A percentile compares a stretch with the other conserved stretches of the same genome.
These are phyloP conservation scores for Deroplatys truncata DNA, from an alignment of 2,888 invertebrate species.

Conservation along the genomic window DNA sequence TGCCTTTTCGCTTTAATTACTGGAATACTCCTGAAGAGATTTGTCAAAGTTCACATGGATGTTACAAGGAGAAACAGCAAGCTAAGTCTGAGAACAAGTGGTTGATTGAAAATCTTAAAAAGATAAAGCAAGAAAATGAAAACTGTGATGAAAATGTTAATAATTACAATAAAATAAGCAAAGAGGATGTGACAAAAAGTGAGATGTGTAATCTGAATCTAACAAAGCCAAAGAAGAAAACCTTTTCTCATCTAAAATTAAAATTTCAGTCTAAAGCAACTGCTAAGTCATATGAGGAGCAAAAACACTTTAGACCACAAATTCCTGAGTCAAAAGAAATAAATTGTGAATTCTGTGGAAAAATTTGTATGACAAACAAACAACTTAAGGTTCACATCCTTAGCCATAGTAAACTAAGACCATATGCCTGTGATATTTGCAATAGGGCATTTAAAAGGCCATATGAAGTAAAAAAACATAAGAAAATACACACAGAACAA, in stretches of 20 bases:
- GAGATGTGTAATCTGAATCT: not conserved
- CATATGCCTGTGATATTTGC: conserved; percentile 27
- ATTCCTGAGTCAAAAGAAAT: conserved; percentile 35
- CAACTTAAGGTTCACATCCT: conserved; percentile 38
- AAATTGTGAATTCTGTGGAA: conserved; percentile 36
- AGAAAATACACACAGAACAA: conserved; percentile 38
- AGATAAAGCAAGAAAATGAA: not conserved
- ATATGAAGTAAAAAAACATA: conserved; percentile 36
- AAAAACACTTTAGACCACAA: not conserved
- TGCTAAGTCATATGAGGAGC: not conserved
- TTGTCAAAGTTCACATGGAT: not conserved
- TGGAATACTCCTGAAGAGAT: not conserved
- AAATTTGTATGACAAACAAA: conserved; percentile 34
- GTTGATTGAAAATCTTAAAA: not conserved
- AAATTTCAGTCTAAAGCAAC: not conserved
- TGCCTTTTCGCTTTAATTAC: not conserved
- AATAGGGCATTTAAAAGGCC: conserved; percentile 24
- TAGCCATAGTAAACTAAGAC: conserved; percentile 39
- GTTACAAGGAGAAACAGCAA: not conserved
- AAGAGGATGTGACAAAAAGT: not conserved
- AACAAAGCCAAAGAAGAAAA: not conserved
- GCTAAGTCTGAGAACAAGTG: not conserved
- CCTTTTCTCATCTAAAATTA: not conserved
- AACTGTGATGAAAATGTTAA: not conserved
- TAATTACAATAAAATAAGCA: not conserved